A percentile compares a stretch with the other conserved stretches of the same genome.
Evolutionary conservation across 1,140 invertebrate species (phyloP).

Genomic region (Formica exsecta): DNA sequence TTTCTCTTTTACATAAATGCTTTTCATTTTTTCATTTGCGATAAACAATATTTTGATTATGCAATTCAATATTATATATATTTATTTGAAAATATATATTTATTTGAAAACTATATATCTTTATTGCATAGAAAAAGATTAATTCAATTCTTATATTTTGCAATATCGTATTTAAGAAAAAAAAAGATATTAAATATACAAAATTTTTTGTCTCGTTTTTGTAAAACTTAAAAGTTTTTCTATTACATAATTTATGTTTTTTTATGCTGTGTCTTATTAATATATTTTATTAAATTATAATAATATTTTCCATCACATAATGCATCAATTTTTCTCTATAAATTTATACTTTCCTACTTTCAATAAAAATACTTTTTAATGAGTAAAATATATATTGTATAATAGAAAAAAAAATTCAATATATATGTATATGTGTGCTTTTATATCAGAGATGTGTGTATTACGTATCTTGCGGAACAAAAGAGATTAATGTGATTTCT

Average conservation of each 20-base stretch:
- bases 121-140: neutral
- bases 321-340: too few species aligned
- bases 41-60: neutral
- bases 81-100: too few species aligned
- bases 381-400: too few species aligned
- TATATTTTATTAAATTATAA: neutral
- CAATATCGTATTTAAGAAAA: neutral
- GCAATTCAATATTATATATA: neutral
- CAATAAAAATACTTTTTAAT: too few species aligned
- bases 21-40: neutral
- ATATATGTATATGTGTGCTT: neutral
- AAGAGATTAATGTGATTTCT: neutral
- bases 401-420: neutral
- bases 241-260: neutral
- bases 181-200: neutral
- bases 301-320: too few species aligned
- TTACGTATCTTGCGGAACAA: neutral
- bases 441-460: neutral
- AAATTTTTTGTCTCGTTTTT: neutral
- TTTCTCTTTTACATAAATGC: neutral
- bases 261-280: neutral
- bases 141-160: neutral
- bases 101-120: too few species aligned
- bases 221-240: neutral
- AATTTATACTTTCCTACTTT: too few species aligned